Base-by-base conservation (phyloP, 2,797 vertebrate species). In the Gymnoscopelus microlampas region DNA sequence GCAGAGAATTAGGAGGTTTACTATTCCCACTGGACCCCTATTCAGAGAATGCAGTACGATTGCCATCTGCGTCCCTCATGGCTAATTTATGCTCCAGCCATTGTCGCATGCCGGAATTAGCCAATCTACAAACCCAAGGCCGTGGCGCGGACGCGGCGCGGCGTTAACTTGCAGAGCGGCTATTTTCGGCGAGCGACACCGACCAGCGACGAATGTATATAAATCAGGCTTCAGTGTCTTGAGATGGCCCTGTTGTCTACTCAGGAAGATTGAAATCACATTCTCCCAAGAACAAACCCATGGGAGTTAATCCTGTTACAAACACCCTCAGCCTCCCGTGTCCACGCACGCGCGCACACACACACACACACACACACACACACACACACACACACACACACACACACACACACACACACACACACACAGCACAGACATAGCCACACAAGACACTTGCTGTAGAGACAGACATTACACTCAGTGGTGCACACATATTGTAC, bases 281-380 rank as follows among this genome's bases (percentile, higher is more conserved):
- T 83, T 83, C 81, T 76, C 71, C 64, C 50, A 76, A 44, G 71
- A 79, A 71, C 75, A 78, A 82, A 79, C 77, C 77, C 76, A 68
- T 63, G 59, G 76, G 76, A 73, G 70, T 61, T 80, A 80, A 84
- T 84, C 87, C 79, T 82, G 76, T 84, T 82, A 85, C 44, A 54
- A 57, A 81, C 70, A 66, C 54, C 12, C 47, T 67, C 23, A 47
- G 53, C 32, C 53, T 48, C 12, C 53, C 15, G 51, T 14, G 63
- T 13, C 4, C 50, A n/a, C 14, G 2, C 50, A 51, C 50, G 2
- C n/a, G n/a, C 50, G 14, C 50, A 15, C 14, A 3, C 26, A 7
- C 32, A 1, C 57, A 19, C 29, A 2, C 57, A 10, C 57, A 2
- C 57, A 1, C 32, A 1, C 29, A 5, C 11, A 5, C 39, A 23